Conservation (phyloP, 2,113 vertebrate genomes). For the Eclectus roratus region DNA sequence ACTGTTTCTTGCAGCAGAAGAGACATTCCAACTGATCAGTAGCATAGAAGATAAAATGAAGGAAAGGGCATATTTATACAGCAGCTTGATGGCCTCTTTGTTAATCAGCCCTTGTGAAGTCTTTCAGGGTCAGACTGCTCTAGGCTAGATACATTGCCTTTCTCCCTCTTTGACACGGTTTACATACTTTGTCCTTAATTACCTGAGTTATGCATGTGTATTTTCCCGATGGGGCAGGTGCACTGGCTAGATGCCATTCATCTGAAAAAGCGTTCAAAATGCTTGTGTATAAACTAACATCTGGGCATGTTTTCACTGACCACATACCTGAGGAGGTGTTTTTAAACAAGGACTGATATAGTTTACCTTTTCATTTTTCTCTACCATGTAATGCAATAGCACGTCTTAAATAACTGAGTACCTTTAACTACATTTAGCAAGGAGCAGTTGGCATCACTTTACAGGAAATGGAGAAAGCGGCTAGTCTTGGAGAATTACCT, state of each 20-base stretch:
- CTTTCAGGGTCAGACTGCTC: not conserved
- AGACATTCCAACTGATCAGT: not conserved
- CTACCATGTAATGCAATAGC: not conserved
- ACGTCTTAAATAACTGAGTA: not conserved
- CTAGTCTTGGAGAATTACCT: not conserved
- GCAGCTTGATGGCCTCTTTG: not conserved
- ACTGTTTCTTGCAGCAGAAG: not conserved
- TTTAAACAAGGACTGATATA: not conserved
- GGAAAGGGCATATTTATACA: not conserved
- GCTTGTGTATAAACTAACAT: not conserved
- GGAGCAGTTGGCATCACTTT: not conserved
- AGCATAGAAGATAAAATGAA: not conserved
- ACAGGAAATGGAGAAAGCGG: constrained; percentile 3
- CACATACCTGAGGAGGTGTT: not conserved
- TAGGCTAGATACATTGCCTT: not conserved
- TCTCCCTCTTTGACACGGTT: not conserved
- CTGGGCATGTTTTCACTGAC: not conserved
- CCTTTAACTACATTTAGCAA: not conserved
- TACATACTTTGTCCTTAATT: constrained; percentile 1
- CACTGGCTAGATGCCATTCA: not conserved
- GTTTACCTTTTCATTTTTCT: not conserved
- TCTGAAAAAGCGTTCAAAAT: not conserved
- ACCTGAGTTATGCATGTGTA: not conserved
- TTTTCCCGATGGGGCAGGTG: not conserved
- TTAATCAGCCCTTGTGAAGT: not conserved